Conservation (phyloP, 1,140 invertebrate species). For the Leptinotarsa lineolata region DNA sequence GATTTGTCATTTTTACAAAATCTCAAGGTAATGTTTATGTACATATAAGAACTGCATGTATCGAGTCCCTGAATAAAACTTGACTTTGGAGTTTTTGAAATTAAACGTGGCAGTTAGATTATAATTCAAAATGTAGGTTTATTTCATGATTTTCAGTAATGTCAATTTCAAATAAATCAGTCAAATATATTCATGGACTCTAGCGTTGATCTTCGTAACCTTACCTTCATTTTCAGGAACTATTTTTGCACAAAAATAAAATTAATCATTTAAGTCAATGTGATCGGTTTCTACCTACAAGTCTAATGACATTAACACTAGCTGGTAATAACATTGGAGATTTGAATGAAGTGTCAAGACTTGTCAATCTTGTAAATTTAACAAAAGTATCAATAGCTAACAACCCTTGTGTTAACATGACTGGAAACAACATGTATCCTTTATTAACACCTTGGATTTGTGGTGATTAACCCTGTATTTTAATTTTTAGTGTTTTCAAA, state of each 20-base stretch:
- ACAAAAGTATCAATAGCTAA: conserved; percentile 82
- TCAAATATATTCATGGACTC: conserved; percentile 1
- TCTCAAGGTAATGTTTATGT: conserved; percentile 68
- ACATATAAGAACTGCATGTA: not conserved
- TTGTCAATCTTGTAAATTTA: conserved; percentile 74
- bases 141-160: too few species aligned
- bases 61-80: conserved; percentile 1
- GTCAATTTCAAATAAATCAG: not conserved
- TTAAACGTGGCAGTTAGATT: too few species aligned
- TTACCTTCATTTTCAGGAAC: conserved; percentile 66
- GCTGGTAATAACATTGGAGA: conserved; percentile 85
- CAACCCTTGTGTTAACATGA: conserved; percentile 81
- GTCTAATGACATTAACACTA: conserved; percentile 76
- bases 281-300: conserved; percentile 78
- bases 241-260: conserved; percentile 85
- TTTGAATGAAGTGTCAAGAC: conserved; percentile 83
- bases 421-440: conserved; percentile 74
- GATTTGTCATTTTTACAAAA: conserved; percentile 81
- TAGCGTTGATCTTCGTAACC: conserved; percentile 10
- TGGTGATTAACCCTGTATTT: not conserved
- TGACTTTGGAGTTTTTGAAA: too few species aligned
- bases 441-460: conserved; percentile 44
- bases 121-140: too few species aligned
- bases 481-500: too few species aligned
- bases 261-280: conserved; percentile 80